Evolutionary conservation across 2,113 vertebrate species (phyloP), one percentile per base, ranked within the genome.

Genomic region (Paratilapia polleni): DNA sequence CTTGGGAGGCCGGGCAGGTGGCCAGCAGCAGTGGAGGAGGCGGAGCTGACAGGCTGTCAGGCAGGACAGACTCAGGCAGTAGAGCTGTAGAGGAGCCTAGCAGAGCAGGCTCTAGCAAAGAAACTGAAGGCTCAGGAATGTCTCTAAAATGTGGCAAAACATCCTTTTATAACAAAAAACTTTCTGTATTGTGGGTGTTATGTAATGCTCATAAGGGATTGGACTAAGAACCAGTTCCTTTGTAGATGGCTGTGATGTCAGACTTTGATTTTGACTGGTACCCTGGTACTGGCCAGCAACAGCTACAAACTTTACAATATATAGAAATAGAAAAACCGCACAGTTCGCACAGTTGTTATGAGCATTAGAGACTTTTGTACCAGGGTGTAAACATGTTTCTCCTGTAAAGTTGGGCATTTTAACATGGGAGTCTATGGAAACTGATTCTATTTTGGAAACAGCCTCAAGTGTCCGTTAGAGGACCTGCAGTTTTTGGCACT

Each of bases 141-240:
- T 15, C 13, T 15, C 43, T 47, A 2, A 43, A 3, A 22, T 66
- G 13, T 0, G 63, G n/a, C 13, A 47, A 47, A 47, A 15, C 43
- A 47, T 13, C 14, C 2, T 24, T 63, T 63, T 63, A 3, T 63
- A 63, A 63, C 1, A 36, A 6, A 47, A 14, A 47, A 14, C 13
- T 47, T 19, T 52, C 15, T 52, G 47, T 19, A 68, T 0, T 68
- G 22, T 12, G 41, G 24, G 8, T 14, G 24, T 24, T 68, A 41
- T 20, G 0, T 49, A 43, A 70, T 49, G 22, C 22, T 4, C 14
- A 47, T 47, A 17, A 47, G 8, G 8, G 38, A 68, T 9, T 26
- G 64, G 0, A 6, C 17, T 68, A 19, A 47, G 43, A 15, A 5
- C 5, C 12, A 14, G 14, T 41, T 64, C 38, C 20, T 64, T 24